Percentiles rank a stretch among this genome's conserved stretches.
phyloP scores from a whole-genome alignment of 2,113 vertebrate species.

The Anolis carolinensis region DNA sequence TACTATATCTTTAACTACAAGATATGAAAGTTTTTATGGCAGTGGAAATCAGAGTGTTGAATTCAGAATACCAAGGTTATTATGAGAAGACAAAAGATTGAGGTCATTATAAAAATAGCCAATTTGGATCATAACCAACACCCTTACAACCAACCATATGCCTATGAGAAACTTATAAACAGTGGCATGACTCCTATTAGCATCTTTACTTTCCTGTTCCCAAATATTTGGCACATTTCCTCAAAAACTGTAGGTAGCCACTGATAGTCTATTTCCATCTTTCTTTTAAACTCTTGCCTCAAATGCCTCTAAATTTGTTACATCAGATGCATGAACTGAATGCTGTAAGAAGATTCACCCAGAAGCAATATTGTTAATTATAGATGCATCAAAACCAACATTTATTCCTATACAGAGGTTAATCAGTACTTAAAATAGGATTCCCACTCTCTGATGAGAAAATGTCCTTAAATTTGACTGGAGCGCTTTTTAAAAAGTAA shows the following conservation, averaged over 20 bases:
- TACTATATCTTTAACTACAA: slow-evolving; percentile 4
- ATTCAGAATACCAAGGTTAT: neutral
- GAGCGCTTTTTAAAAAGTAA: neutral
- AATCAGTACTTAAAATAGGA: neutral
- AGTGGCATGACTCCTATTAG: neutral
- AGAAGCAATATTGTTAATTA: neutral
- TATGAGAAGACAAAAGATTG: neutral
- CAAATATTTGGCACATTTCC: neutral
- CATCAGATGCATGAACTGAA: neutral
- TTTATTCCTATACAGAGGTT: neutral
- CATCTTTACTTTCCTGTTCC: neutral
- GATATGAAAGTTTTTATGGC: neutral
- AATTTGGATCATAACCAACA: neutral
- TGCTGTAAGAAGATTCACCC: neutral
- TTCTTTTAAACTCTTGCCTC: neutral
- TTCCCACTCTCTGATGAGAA: neutral
- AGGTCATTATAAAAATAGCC: neutral
- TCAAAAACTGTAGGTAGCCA: neutral
- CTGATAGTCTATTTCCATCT: neutral
- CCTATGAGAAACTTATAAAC: neutral
- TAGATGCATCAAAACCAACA: neutral
- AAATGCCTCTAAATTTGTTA: neutral
- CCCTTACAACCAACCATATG: neutral
- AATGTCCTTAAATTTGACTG: neutral
- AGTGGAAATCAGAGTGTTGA: neutral